Evolutionary conservation across 2,797 vertebrate species (phyloP), one percentile per base, ranked within the genome.

Genomic region (Hydrophis major): DNA sequence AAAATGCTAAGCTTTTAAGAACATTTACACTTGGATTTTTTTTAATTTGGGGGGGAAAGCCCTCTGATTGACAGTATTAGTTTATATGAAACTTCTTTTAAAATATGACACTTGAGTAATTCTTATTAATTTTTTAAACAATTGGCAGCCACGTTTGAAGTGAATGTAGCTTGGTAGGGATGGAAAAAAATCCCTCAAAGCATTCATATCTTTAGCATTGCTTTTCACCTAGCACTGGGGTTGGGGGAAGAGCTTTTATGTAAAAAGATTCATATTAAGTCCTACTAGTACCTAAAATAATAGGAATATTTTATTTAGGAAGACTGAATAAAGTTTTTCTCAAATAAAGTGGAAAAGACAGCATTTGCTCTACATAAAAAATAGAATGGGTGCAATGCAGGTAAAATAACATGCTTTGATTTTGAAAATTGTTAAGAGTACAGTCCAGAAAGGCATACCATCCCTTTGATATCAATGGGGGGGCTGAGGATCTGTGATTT

Each of bases 1-100:
- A 92, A 96, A 95, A 95, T 27, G n/a, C n/a, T 90, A 78, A 78
- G 47, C n/a, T 50, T 66, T 59, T 92, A 88, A 28, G 63, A 57
- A 86, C 42, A 0, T 50, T 87, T 92, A 92, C 50, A 95, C 94
- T 47, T 88, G 32, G n/a, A 69, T 74, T 57, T 92, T 37, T 88
- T 50, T 20, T 69, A 14, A 25, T 87, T 87, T 63, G 61, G 8
- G 56, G 6, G 1, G 25, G 1, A 2, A 37, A 1, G 32, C 22
- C 18, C 22, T 47, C 18, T 10, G 16, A 56, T 32, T 88, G n/a
- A 37, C n/a, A 88, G n/a, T 47, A 83, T 47, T 83, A 88, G n/a
- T n/a, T 4, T 88, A 28, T 32, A 37, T 57, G n/a, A 56, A 32
- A n/a, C 56, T 25, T 37, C 8, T 90, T 90, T 59, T 25, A 27